Conservation (phyloP, 1,140 invertebrate genomes). For the Caenorhabditis brenneri region DNA sequence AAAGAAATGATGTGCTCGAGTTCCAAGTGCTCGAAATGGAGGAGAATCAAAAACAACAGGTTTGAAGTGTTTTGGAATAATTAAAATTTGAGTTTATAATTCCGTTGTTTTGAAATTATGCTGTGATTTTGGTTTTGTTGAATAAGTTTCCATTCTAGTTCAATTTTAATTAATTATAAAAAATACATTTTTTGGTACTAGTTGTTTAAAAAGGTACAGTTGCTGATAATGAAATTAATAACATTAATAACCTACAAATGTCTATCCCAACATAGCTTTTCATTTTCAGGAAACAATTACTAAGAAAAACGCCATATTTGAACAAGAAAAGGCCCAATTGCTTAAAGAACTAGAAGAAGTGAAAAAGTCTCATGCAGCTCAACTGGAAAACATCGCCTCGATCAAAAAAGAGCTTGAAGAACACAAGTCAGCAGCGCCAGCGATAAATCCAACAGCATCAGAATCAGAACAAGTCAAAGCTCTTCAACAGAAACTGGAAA, state of each 20-base stretch:
- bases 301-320: constrained; percentile 5
- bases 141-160: too few species aligned
- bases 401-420: constrained; percentile 58
- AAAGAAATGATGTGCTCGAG: constrained; percentile 66
- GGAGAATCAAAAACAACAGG: constrained; percentile 42
- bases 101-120: neutral
- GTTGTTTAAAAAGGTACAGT: too few species aligned
- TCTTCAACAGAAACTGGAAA: constrained; percentile 55
- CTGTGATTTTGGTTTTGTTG: neutral
- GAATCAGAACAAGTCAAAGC: constrained; percentile 56
- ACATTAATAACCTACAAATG: too few species aligned
- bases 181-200: too few species aligned
- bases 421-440: constrained; percentile 58
- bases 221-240: too few species aligned
- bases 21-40: constrained; percentile 65
- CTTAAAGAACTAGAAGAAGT: constrained; percentile 52
- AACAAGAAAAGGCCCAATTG: constrained; percentile 29
- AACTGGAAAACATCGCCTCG: neutral
- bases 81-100: neutral
- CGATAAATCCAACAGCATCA: constrained; percentile 29
- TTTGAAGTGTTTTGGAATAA: constrained; percentile 1
- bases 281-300: neutral
- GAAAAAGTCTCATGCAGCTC: constrained; percentile 38
- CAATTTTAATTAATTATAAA: too few species aligned
- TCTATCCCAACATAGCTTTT: too few species aligned